These are phyloP conservation scores for Leptinotarsa juncta DNA, from an alignment of 2,888 invertebrate species.

Conservation along the genomic window DNA sequence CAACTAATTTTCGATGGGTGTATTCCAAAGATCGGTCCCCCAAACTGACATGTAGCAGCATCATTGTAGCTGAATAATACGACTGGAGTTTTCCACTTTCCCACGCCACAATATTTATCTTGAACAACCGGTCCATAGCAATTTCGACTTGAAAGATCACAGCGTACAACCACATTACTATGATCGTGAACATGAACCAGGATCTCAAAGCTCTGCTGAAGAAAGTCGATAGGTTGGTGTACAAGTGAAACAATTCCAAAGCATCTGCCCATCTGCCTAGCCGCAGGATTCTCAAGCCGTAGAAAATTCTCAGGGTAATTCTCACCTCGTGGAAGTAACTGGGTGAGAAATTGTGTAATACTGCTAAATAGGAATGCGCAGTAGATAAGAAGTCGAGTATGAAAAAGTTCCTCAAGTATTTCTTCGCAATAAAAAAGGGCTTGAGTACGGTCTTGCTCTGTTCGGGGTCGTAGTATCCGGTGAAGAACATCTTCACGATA, in stretches of 20 bases:
- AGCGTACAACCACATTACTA: constrained; percentile 15
- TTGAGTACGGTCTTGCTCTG: constrained; percentile 38
- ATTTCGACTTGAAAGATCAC: constrained; percentile 9
- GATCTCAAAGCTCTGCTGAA: constrained; percentile 2
- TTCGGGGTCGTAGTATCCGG: constrained; percentile 44
- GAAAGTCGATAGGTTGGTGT: constrained; percentile 25
- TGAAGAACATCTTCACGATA: constrained; percentile 41
- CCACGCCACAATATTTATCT: neutral
- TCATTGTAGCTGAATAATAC: constrained; percentile 17
- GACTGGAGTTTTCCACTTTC: neutral
- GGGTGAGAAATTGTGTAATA: neutral
- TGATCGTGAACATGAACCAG: neutral
- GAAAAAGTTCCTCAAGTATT: constrained; percentile 31
- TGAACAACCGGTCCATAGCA: neutral
- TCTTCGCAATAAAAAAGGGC: constrained; percentile 29
- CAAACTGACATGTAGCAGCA: constrained; percentile 17
- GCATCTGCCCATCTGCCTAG: constrained; percentile 11
- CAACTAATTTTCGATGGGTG: neutral
- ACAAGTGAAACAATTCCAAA: constrained; percentile 15
- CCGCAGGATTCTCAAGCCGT: constrained; percentile 13
- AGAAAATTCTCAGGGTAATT: neutral
- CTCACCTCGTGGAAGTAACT: neutral
- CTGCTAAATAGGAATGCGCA: neutral
- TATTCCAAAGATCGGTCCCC: neutral
- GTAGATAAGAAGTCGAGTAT: constrained; percentile 23